Evolutionary conservation across 1,140 invertebrate genomes (phyloP).

Genomic region (Pseudachorutes palmiensis): DNA sequence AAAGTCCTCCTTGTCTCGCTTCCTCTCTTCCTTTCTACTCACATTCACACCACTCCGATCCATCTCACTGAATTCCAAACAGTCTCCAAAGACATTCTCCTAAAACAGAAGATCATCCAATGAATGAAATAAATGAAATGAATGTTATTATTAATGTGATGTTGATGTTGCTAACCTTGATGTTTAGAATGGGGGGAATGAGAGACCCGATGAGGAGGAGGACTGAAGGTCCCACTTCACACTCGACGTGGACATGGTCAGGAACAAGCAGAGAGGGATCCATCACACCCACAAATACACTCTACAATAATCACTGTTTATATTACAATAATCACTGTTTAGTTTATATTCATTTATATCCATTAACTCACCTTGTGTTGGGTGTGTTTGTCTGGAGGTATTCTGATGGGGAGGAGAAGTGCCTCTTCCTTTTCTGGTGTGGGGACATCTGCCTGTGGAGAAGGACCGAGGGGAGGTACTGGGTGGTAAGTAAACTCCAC

Average conservation of each 20-base stretch:
- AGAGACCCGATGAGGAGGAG: constrained; percentile 82
- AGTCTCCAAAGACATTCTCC: constrained; percentile 94
- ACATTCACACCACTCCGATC: constrained; percentile 47
- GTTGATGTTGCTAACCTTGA: too few relatives aligned
- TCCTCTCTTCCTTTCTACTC: too few relatives aligned
- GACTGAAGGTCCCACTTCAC: constrained; percentile 87
- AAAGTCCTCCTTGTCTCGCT: constrained; percentile 47
- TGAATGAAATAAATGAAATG: too few relatives aligned
- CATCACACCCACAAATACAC: too few relatives aligned
- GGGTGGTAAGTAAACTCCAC: constrained; percentile 88
- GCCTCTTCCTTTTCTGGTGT: constrained; percentile 91
- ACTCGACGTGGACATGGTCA: constrained; percentile 79
- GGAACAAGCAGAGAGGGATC: constrained; percentile 73
- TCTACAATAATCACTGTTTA: too few relatives aligned
- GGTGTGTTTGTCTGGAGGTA: constrained; percentile 65
- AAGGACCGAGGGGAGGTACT: constrained; percentile 70
- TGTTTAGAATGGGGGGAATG: constrained; percentile 74
- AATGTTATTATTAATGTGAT: too few relatives aligned
- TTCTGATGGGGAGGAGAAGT: constrained; percentile 78
- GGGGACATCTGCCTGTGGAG: constrained; percentile 79
- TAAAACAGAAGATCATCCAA: constrained; percentile 42
- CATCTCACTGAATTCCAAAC: constrained; percentile 89
- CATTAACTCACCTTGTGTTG: constrained; percentile 49
- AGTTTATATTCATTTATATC: too few relatives aligned
- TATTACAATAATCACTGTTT: too few relatives aligned